These are phyloP conservation scores for Pemphredon lugubris DNA, from an alignment of 2,888 invertebrate genomes.

Conservation along the genomic window DNA sequence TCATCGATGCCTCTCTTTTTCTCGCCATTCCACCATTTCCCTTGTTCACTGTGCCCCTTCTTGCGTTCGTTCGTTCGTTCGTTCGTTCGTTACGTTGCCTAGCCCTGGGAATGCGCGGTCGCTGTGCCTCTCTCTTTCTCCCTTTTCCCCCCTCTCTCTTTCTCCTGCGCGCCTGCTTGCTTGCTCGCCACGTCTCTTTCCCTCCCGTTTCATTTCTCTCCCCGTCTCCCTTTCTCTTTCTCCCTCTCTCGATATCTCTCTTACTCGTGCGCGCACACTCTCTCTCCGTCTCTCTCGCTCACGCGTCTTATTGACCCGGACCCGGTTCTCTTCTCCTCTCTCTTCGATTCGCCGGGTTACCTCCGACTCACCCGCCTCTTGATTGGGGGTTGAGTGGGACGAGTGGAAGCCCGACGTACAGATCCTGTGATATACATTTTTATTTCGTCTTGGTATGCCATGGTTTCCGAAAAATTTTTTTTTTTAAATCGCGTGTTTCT, in stretches of 20 bases:
- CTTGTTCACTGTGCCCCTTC: constrained; percentile 47
- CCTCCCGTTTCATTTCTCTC: constrained; percentile 64
- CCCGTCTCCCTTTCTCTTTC: constrained; percentile 76
- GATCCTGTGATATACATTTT: constrained; percentile 71
- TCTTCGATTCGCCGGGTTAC: constrained; percentile 68
- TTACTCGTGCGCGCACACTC: constrained; percentile 74
- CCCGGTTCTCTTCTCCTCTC: constrained; percentile 79
- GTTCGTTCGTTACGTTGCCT: constrained; percentile 76
- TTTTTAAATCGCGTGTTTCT: constrained; percentile 22
- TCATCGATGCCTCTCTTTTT: constrained; percentile 52
- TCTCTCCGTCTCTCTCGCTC: constrained; percentile 73
- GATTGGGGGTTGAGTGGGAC: constrained; percentile 59
- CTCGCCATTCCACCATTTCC: constrained; percentile 45
- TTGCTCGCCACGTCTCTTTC: constrained; percentile 73
- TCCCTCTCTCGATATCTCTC: constrained; percentile 71
- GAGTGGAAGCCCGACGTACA: constrained; percentile 64
- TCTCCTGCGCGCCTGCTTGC: constrained; percentile 71
- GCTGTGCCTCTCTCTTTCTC: constrained; percentile 73
- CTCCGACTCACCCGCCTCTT: constrained; percentile 65
- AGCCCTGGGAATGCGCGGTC: constrained; percentile 80
- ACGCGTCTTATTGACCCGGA: constrained; percentile 81
- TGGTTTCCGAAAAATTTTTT: constrained; percentile 35
- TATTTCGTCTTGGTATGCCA: constrained; percentile 59
- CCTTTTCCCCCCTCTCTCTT: constrained; percentile 65
- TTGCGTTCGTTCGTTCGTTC: constrained; percentile 61